These are phyloP conservation scores for Erethizon dorsatum DNA, from an alignment of 2,797 vertebrate genomes.

Conservation along the genomic window DNA sequence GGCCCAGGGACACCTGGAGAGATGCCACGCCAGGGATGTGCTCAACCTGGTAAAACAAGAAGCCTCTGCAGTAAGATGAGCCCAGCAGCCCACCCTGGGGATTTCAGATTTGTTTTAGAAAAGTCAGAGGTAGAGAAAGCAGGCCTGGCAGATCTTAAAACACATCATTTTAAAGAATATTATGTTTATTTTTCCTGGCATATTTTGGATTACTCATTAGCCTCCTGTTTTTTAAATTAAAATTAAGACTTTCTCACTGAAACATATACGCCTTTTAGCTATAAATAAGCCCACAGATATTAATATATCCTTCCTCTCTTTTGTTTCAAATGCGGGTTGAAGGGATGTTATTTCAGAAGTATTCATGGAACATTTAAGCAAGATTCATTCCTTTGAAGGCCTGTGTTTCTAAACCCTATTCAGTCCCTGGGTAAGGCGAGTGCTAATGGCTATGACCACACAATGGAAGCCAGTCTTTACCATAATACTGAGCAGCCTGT, in stretches of 20 bases:
- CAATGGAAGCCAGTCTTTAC: conserved; percentile 80
- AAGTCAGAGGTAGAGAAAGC: conserved; percentile 53
- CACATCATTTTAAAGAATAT: neutral
- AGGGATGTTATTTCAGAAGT: conserved; percentile 85
- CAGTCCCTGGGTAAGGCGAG: conserved; percentile 40
- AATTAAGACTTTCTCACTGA: conserved; percentile 36
- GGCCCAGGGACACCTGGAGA: neutral
- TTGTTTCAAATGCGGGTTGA: conserved; percentile 15
- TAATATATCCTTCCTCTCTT: conserved; percentile 49
- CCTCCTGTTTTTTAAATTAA: neutral
- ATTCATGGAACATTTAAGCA: conserved; percentile 70
- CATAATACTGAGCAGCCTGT: conserved; percentile 77
- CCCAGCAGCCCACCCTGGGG: conserved; percentile 34
- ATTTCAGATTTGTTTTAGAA: conserved; percentile 63
- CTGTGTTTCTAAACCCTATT: conserved; percentile 83
- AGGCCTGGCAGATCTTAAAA: neutral
- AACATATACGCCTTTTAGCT: conserved; percentile 26
- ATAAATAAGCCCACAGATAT: conserved; percentile 40
- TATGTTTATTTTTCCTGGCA: neutral
- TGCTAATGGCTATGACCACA: conserved; percentile 65
- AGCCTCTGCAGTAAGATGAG: conserved; percentile 11
- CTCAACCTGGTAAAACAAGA: neutral
- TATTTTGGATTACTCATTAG: neutral
- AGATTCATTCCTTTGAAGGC: conserved; percentile 74
- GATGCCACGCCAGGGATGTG: neutral